Conservation (phyloP, 2,888 invertebrate species). For the Philaethria dido region DNA sequence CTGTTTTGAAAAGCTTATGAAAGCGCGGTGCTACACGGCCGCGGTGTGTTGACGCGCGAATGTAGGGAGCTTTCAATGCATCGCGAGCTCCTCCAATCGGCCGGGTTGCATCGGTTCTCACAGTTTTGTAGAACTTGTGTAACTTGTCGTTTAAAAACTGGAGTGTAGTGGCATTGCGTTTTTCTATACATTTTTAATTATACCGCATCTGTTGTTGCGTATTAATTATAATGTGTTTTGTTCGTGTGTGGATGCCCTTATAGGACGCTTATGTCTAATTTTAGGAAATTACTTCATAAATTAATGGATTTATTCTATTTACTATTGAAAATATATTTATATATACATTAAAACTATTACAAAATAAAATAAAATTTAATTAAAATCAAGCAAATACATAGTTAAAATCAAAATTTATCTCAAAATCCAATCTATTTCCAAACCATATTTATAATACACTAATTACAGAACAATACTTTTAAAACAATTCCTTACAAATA, state of each 20-base stretch:
- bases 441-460: background rate
- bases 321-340: background rate
- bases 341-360: background rate
- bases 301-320: background rate
- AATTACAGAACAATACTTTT: background rate
- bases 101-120: conserved; percentile 77
- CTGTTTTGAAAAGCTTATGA: conserved; percentile 71
- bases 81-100: conserved; percentile 56
- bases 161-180: conserved; percentile 80
- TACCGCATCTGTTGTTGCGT: conserved; percentile 62
- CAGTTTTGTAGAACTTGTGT: conserved; percentile 74
- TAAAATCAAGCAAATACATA: background rate
- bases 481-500: background rate
- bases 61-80: conserved; percentile 60
- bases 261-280: conserved; percentile 3
- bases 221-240: conserved; percentile 45
- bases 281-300: background rate
- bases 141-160: conserved; percentile 81
- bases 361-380: background rate
- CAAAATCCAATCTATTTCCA: background rate
- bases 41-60: conserved; percentile 56
- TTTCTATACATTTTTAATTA: conserved; percentile 74
- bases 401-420: background rate
- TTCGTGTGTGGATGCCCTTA: background rate
- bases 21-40: conserved; percentile 71